A percentile compares a stretch with the other conserved stretches of the same genome.
phyloP scores from a whole-genome alignment of 2,797 vertebrate species.

The Corythornis leucogaster region DNA sequence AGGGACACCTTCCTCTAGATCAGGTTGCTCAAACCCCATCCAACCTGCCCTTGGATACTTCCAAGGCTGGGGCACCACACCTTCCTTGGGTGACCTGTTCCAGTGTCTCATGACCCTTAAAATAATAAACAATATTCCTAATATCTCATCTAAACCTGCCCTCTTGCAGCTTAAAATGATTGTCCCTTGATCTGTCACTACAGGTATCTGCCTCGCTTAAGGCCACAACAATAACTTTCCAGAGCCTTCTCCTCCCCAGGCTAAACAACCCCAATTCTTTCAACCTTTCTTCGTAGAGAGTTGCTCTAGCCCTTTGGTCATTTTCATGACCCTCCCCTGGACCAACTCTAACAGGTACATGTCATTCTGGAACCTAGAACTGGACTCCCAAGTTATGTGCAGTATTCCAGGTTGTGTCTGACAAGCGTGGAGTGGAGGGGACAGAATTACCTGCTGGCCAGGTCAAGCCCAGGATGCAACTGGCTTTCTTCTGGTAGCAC shows the following conservation, averaged over 20 bases:
- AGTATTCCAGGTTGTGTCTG: not conserved
- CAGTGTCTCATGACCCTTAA: no score
- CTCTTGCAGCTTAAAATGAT: not conserved
- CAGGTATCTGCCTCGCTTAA: not conserved
- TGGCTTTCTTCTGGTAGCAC: not conserved
- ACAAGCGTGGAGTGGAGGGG: not conserved
- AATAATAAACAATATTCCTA: not conserved
- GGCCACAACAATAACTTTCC: accelerated
- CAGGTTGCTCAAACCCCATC: no score
- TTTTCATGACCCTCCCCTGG: no score
- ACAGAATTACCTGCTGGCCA: not conserved
- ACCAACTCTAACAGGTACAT: not conserved
- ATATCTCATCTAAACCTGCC: not conserved
- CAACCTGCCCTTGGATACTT: no score
- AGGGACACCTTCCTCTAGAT: no score
- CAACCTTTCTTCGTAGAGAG: no score
- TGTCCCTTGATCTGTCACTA: not conserved
- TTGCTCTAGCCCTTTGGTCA: no score
- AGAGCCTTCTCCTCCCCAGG: not conserved
- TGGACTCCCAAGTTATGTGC: not conserved
- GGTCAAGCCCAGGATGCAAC: no score
- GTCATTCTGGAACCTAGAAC: not conserved
- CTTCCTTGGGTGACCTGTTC: no score
- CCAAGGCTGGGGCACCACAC: no score
- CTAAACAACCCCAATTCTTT: not conserved